These are phyloP conservation scores for Syngnathus typhle DNA, from an alignment of 2,113 vertebrate genomes.

Conservation along the genomic window DNA sequence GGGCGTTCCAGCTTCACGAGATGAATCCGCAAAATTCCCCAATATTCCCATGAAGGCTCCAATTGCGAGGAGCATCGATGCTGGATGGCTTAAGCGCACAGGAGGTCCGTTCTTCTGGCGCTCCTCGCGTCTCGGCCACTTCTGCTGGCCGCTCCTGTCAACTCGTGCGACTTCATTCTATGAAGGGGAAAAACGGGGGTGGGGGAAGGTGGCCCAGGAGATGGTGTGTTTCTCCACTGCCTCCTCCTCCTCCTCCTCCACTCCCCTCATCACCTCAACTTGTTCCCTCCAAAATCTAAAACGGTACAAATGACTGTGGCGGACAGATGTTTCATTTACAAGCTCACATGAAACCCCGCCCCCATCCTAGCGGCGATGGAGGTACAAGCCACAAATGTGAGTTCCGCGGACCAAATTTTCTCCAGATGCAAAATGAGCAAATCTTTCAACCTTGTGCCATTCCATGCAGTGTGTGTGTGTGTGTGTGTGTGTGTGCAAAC, in stretches of 20 bases:
- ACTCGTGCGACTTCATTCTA: constrained; percentile 55
- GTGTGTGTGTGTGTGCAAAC: constrained; percentile 1
- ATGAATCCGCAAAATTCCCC: constrained; percentile 45
- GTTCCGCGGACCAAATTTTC: not conserved
- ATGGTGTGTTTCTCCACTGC: constrained; percentile 45
- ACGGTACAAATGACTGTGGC: not conserved
- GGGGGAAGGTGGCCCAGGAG: constrained; percentile 28
- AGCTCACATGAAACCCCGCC: not conserved
- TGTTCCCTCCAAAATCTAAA: constrained; percentile 23
- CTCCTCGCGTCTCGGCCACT: constrained; percentile 28
- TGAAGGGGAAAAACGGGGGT: constrained; percentile 6
- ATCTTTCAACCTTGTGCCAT: not conserved
- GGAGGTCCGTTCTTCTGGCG: constrained; percentile 35
- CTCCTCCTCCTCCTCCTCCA: constrained; percentile 41
- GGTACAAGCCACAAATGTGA: not conserved
- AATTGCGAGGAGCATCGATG: constrained; percentile 33
- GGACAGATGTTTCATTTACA: not conserved
- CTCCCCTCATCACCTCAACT: constrained; percentile 46
- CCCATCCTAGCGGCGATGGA: not conserved
- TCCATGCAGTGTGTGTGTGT: too few relatives aligned
- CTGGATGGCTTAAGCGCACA: constrained; percentile 30
- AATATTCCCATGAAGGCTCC: constrained; percentile 21
- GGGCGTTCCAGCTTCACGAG: constrained; percentile 28
- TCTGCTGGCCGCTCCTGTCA: constrained; percentile 35
- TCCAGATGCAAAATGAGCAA: not conserved